Conservation (phyloP, 2,113 vertebrate genomes). For the Ophthalmolycus amberensis region DNA sequence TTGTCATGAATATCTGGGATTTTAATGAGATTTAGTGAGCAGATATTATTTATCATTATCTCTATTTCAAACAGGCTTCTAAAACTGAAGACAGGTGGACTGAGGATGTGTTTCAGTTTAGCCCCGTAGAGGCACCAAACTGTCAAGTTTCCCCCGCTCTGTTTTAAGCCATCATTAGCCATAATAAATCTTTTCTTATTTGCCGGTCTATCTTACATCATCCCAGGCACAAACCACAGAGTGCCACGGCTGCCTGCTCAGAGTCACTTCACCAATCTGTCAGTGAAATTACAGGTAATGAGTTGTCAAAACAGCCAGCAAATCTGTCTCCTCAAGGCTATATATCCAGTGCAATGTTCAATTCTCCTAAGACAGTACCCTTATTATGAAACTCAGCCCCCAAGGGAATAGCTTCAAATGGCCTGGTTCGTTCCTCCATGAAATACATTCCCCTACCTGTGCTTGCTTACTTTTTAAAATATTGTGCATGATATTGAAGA, state of each 20-base stretch:
- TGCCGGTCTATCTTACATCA: slow-evolving; percentile 76
- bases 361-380: slow-evolving; percentile 55
- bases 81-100: slow-evolving; percentile 55
- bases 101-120: slow-evolving; percentile 57
- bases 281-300: slow-evolving; percentile 87
- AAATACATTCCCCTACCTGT: slow-evolving; percentile 21
- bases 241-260: slow-evolving; percentile 68
- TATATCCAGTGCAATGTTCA: slow-evolving; percentile 55
- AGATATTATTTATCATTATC: slow-evolving; percentile 3
- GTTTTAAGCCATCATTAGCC: slow-evolving; percentile 79
- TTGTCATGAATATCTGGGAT: background rate
- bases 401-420: slow-evolving; percentile 65
- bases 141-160: slow-evolving; percentile 64
- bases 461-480: background rate
- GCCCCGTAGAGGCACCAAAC: slow-evolving; percentile 55
- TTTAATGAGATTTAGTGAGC: background rate
- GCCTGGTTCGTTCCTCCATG: slow-evolving; percentile 23
- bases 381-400: slow-evolving; percentile 54
- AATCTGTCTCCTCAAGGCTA: slow-evolving; percentile 74
- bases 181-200: slow-evolving; percentile 76
- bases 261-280: slow-evolving; percentile 76
- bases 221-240: slow-evolving; percentile 64
- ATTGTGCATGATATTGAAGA: background rate
- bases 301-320: slow-evolving; percentile 82
- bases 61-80: slow-evolving; percentile 9